Base-by-base conservation (phyloP, 2,888 invertebrate species). In the Campoplex capitator region DNA sequence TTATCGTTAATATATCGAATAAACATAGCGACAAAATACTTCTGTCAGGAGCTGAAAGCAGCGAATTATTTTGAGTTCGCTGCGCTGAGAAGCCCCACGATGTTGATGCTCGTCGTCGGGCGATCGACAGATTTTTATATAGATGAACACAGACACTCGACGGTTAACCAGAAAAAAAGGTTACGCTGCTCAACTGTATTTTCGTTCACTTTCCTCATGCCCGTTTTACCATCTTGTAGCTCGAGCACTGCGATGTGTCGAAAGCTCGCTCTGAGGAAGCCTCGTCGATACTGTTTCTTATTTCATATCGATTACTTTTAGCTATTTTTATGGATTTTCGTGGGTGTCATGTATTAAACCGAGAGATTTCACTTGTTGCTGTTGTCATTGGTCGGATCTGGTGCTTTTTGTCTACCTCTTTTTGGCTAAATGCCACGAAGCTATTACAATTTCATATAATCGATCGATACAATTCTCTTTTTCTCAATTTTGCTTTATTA, bases 111-210 rank as follows among this genome's bases (percentile, higher is more conserved):
- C 16, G 62, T 62, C 32, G 62, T 62, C 32, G 62, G 1, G 32
- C 16, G 62, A 62, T 62, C 62, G 16, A 62, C 62, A 62, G 32
- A 62, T 62, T 62, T 62, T 32, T 62, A 62, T 62, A 62, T 62
- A 62, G 62, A 32, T 62, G 32, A 62, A 62, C 11, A 45, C 32
- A 62, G 32, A 62, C 16, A 16, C 62, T 32, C 32, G 32, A 28
- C 32, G 16, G 16, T 62, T 1, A 62, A 32, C 32, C 32, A 62
- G 62, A 62, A 32, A 62, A 62, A 62, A 32, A 62, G 32, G 62
- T 62, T 6, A 32, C 32, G 62, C 32, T 62, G 32, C 4, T 32
- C 62, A 16, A 32, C 32, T 62, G 16, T 62, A 62, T 62, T 32
- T 32, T 62, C 32, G 58, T 62, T 62, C 16, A 32, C 62, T 32